Evolutionary conservation across 2,888 invertebrate genomes (phyloP), one percentile per base, ranked within the genome.

Genomic region (Blastobasis adustella): DNA sequence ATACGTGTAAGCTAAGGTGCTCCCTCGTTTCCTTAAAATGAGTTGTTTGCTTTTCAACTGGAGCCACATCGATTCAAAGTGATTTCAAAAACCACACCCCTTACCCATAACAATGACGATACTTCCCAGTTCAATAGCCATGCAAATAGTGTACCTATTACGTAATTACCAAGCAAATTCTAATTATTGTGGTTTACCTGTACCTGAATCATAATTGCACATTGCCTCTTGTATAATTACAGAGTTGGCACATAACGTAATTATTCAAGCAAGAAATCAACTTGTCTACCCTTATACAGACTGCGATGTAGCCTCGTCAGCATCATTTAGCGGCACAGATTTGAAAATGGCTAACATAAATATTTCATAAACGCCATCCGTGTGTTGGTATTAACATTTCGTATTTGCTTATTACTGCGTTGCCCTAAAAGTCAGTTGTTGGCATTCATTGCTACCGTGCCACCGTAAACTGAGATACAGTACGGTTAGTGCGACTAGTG

Each of bases 391-490:
- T 51, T 51, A 51, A 51, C 51, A 51, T 51, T 47, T 51, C 46
- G 49, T 40, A 40, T 53, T 53, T 50, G 52, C 50, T 49, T 51
- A 56, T 50, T 52, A 42, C 46, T 49, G 39, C 37, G 42, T 46
- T 40, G 39, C 57, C 57, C 45, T 67, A 66, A 65, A 66, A 63
- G 67, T 64, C 61, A 58, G 51, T 50, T 48, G 58, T 58, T 63
- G 57, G 51, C 57, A 65, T 65, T 63, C 55, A 63, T 63, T 57
- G 55, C 57, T 23, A 44, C 42, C 47, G 58, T 60, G 1, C 5
- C n/a, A 45, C 10, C 8, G 45, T 45, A 45, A 23, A 23, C 23
- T 45, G 36, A 36, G 46, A 10, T 37, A 38, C n/a, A n/a, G n/a
- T 46, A 36, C 5, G 38, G n/a, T 37, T n/a, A 5, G 46, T 46